phyloP scores from a whole-genome alignment of 2,888 invertebrate genomes.

The Pachliopta kotzebuea region DNA sequence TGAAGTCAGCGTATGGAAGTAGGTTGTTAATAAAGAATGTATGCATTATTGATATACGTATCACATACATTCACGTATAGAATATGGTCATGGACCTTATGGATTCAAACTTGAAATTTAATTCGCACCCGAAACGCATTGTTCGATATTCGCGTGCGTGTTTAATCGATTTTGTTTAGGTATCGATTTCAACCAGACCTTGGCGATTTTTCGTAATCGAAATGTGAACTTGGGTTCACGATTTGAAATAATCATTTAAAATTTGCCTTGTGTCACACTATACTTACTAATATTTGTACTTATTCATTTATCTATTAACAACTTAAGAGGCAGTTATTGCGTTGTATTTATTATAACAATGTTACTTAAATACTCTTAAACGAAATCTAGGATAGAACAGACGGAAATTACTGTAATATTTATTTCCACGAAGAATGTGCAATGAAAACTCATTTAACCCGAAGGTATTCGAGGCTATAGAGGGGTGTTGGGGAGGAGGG shows the following conservation, averaged over 20 bases:
- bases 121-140: slow-evolving; percentile 47
- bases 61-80: neutral
- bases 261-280: too few relatives aligned
- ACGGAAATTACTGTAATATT: neutral
- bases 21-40: neutral
- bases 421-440: slow-evolving; percentile 55
- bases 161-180: slow-evolving; percentile 74
- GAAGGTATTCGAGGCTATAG: slow-evolving; percentile 18
- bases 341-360: too few relatives aligned
- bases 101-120: slow-evolving; percentile 34
- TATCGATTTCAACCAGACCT: slow-evolving; percentile 54
- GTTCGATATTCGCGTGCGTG: slow-evolving; percentile 62
- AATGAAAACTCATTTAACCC: slow-evolving; percentile 59
- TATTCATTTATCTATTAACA: too few relatives aligned
- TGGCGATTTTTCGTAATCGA: slow-evolving; percentile 43
- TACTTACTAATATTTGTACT: too few relatives aligned
- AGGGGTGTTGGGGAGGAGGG: slow-evolving; percentile 38
- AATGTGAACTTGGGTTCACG: slow-evolving; percentile 30
- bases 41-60: neutral
- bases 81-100: slow-evolving; percentile 28
- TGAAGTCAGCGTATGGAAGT: too few relatives aligned
- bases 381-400: too few relatives aligned
- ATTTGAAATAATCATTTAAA: slow-evolving; percentile 13
- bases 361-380: too few relatives aligned
- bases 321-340: too few relatives aligned